Conservation (phyloP, 1,140 invertebrate genomes). For the Drosophila leontia region DNA sequence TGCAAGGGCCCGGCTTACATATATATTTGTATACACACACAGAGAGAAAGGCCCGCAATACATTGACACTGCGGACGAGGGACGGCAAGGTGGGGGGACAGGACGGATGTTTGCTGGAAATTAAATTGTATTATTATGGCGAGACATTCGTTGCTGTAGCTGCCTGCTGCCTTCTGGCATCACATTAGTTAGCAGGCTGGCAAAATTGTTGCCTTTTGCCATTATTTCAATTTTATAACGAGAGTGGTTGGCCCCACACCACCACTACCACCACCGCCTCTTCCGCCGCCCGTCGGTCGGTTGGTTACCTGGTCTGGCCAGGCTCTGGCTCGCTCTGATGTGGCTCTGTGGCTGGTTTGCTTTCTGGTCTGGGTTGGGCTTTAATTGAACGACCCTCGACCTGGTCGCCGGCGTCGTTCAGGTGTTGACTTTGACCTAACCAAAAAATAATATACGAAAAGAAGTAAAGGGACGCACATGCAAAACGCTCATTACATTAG, state of each 20-base stretch:
- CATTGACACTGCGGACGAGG: slow-evolving; percentile 64
- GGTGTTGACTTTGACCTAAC: slow-evolving; percentile 72
- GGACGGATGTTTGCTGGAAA: slow-evolving; percentile 81
- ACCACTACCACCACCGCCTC: not conserved
- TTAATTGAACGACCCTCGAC: slow-evolving; percentile 68
- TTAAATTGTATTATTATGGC: slow-evolving; percentile 84
- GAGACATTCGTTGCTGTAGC: slow-evolving; percentile 74
- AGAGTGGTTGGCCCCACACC: slow-evolving; percentile 30
- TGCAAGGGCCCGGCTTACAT: slow-evolving; percentile 42
- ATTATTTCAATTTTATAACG: slow-evolving; percentile 67
- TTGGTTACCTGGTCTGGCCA: slow-evolving; percentile 16
- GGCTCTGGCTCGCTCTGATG: slow-evolving; percentile 21
- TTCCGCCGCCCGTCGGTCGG: not conserved
- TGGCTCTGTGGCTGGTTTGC: slow-evolving; percentile 35
- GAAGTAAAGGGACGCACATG: slow-evolving; percentile 51
- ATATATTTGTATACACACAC: slow-evolving; percentile 25
- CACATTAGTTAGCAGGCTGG: slow-evolving; percentile 74
- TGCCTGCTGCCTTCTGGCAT: slow-evolving; percentile 57
- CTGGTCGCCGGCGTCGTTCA: slow-evolving; percentile 44
- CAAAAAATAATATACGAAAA: slow-evolving; percentile 48
- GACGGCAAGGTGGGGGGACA: not conserved
- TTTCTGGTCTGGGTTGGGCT: slow-evolving; percentile 50
- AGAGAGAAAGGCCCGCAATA: slow-evolving; percentile 38
- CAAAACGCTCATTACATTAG: slow-evolving; percentile 79
- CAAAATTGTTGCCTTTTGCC: slow-evolving; percentile 63